Base-by-base conservation (phyloP, 1,140 invertebrate genomes). In the Druon quercuslanigerum region DNA sequence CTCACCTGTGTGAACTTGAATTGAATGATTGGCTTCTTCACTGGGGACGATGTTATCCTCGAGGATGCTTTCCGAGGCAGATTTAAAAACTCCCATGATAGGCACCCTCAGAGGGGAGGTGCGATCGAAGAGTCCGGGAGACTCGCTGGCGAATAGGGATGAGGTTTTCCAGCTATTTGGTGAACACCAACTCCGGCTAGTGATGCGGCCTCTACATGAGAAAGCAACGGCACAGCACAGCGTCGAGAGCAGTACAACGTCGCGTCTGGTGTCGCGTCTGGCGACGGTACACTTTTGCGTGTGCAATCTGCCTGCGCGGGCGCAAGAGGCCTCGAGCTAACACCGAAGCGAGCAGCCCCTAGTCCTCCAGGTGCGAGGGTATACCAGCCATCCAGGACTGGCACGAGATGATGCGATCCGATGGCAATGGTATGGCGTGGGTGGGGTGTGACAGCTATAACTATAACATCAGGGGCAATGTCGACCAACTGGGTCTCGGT, bases 401-500 rank as follows among this genome's bases (percentile, higher is more conserved):
- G 77, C 52, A 52, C 60, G 71, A 71, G 66, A 20, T 54, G 71
- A 9, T 20, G 51, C 33, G 76, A 56, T 56, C 46, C 70, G 71
- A 4, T 46, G 16, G 56, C 50, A 25, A 75, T 73, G 73, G 73
- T 75, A 56, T 71, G 72, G 60, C 72, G 66, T 52, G 81, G 82
- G 78, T 78, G 82, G 77, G 81, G 50, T 83, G 80, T 73, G 78
- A 83, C 85, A 85, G 86, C 83, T 85, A 84, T 70, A 84, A 86
- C 83, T 85, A 84, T 70, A 84, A 66, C 82, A 87, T 85, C 83
- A 89, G 88, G 90, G 87, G 87, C 91, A 92, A 92, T 91, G 91
- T 92, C 91, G 90, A 91, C 83, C 89, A 92, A 91, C 88, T 88
- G 85, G 91, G 91, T 91, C 88, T 91, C 89, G 90, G 90, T 91